phyloP scores from a whole-genome alignment of 2,113 vertebrate species.

The Esox niger region DNA sequence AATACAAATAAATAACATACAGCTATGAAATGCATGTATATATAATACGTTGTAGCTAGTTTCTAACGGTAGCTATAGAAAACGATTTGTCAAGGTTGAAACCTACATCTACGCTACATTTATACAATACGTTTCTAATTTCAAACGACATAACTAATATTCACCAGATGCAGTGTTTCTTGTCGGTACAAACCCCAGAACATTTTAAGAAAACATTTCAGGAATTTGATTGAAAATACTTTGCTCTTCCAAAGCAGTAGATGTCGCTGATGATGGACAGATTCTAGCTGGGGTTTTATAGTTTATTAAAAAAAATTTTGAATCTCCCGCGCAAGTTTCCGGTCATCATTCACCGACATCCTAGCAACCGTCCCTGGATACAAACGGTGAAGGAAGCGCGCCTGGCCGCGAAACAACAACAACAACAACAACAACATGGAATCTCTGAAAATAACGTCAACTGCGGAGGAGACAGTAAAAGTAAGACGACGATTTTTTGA shows the following conservation, averaged over 20 bases:
- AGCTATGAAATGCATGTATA: no score
- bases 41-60: no score
- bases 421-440: slow-evolving; percentile 43
- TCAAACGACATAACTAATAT: no score
- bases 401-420: slow-evolving; percentile 33
- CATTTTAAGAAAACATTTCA: no score
- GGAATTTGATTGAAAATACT: no score
- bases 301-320: background rate
- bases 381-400: slow-evolving; percentile 31
- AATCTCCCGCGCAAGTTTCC: slow-evolving; percentile 29
- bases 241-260: background rate
- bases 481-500: slow-evolving; percentile 28
- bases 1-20: no score
- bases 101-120: no score
- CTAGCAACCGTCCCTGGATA: slow-evolving; percentile 56
- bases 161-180: no score
- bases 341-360: slow-evolving; percentile 21
- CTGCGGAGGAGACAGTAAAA: slow-evolving; percentile 1
- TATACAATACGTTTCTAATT: no score
- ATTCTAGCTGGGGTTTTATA: background rate
- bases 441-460: slow-evolving; percentile 25
- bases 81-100: no score
- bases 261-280: background rate
- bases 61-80: no score
- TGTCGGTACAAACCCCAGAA: no score